Evolutionary conservation across 2,888 invertebrate genomes (phyloP), one percentile per base, ranked within the genome.

Genomic region (Tetramorium bicarinatum): DNA sequence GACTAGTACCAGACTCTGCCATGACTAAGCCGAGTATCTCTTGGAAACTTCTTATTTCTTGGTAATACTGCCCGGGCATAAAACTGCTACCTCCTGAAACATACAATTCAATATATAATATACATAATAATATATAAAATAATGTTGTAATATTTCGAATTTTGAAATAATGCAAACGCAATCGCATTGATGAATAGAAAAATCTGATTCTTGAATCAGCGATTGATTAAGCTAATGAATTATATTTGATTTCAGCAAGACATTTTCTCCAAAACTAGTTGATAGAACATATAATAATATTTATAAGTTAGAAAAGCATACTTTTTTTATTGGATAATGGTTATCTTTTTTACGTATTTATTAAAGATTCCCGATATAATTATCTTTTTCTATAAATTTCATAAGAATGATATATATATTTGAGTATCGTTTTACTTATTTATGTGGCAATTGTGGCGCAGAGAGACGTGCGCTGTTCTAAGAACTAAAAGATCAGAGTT

Each of bases 21-120:
- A 91, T 87, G 4, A 92, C 91, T 77, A 91, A 84, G 64, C 89
- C 92, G 44, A 93, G 86, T 21, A 88, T 92, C 54, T 92, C 89
- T 52, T 93, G 92, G 76, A 93, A 91, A 49, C 91, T 91, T 81
- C 87, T 88, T 67, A 92, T 80, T 79, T 91, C 90, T 49, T 93
- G 90, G 41, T 90, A 86, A 79, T 92, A 93, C 76, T 90, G 92
- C 74, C 91, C 91, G 56, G 92, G 84, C 29, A 84, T 80, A 74
- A 83, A 77, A 56, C 79, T 83, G 18, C 79, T 84, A n/a, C 83
- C 83, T 25, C 80, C 92, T 91, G 74, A 56, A 74, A 67, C 15
- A 56, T 38, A 52, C 13, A 77, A 76, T 66, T 25, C 18, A 18
- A 25, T 38, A 41, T 49, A 21, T 52, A 66, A 64, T 25, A 7